Conservation (phyloP, 2,797 vertebrate species). For the Lagodon rhomboides region DNA sequence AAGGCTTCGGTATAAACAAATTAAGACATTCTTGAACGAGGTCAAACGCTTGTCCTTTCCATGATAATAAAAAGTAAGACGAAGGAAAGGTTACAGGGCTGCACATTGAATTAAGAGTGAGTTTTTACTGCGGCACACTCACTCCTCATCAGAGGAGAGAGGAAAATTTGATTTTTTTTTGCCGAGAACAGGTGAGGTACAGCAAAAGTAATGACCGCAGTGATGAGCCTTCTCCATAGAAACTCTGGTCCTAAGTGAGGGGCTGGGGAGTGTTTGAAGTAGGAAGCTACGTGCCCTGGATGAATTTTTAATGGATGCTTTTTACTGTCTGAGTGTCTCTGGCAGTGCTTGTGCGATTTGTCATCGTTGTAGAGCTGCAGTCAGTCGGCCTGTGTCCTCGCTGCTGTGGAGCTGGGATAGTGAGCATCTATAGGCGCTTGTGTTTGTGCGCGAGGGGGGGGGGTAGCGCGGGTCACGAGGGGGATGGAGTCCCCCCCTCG, state of each 20-base stretch:
- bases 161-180: conserved; percentile 41
- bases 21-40: conserved; percentile 54
- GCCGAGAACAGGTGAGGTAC: conserved; percentile 62
- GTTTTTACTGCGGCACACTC: conserved; percentile 29
- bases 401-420: conserved; percentile 38
- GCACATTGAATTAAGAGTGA: conserved; percentile 33
- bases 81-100: conserved; percentile 37
- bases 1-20: conserved; percentile 63
- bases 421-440: conserved; percentile 60
- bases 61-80: conserved; percentile 40
- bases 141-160: conserved; percentile 57
- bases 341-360: conserved; percentile 81
- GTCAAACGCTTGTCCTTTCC: conserved; percentile 56
- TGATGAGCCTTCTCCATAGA: conserved; percentile 72
- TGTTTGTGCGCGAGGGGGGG: conserved; percentile 34
- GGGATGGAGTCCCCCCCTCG: conserved; percentile 44
- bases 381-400: conserved; percentile 56
- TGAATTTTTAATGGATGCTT: conserved; percentile 88
- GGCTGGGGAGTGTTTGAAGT: conserved; percentile 77
- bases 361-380: conserved; percentile 78
- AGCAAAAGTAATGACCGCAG: conserved; percentile 67
- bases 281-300: conserved; percentile 71
- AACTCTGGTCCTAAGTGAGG: conserved; percentile 72
- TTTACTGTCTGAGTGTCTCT: conserved; percentile 85
- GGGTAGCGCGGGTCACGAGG: conserved; percentile 53